Base-by-base conservation (phyloP, 2,113 vertebrate species). In the Erythrocebus patas region DNA sequence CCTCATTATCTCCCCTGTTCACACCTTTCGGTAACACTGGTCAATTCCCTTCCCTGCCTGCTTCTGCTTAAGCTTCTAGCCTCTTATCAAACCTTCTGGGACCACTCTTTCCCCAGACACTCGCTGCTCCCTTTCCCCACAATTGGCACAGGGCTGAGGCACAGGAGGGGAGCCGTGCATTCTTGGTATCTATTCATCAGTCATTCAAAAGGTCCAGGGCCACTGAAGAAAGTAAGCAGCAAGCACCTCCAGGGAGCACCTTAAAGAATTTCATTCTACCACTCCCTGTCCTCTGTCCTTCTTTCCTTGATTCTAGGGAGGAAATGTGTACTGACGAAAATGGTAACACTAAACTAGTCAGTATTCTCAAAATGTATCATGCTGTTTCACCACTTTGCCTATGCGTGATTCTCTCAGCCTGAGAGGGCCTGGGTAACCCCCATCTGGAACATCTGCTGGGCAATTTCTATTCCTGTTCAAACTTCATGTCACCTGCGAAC, bases 391-490 rank as follows among this genome's bases (percentile, higher is more conserved):
- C n/a, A 45, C 48, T 93, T 18, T 93, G 38, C 43, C 32, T n/a
- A 55, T 13, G 50, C 40, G n/a, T n/a, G 87, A 48, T 27, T 89
- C 72, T 84, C 55, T 87, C 86, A 48, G 18, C 82, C 61, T 75
- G 2, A 48, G 79, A 96, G 86, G 35, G 38, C 82, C 90, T 79
- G 5, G 20, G 55, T 85, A 92, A 97, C 52, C 22, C 10, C 57
- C 40, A 30, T 11, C 64, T 86, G 18, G 23, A 96, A 91, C 55
- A 91, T 48, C 48, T 91, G 59, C 66, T 35, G 57, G 61, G 38
- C 61, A 86, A 83, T 86, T 95, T 93, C 80, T 89, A 92, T 50
- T 95, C 84, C 91, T 92, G 43, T 61, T 95, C 85, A 95, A 96
- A 95, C 9, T 8, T 3, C 68, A 23, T 68, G 38, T 91, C n/a